Percentiles rank a stretch among this genome's conserved stretches.
Evolutionary conservation across 2,888 invertebrate genomes (phyloP).

Genomic region (Rotaria socialis): DNA sequence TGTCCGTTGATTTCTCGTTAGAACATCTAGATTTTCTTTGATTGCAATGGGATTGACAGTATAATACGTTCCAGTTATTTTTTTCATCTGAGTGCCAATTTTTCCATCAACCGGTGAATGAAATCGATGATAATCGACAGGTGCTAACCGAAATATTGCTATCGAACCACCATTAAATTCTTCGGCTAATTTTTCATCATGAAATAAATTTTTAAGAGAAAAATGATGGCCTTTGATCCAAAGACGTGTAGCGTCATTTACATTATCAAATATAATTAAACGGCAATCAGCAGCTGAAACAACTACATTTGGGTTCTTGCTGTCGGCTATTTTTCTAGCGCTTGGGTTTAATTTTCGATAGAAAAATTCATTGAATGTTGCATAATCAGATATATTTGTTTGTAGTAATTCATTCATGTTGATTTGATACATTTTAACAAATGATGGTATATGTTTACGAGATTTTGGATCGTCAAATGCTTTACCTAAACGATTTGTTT

Average conservation of each 20-base stretch:
- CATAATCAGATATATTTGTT: neutral
- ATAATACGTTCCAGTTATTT: slow-evolving; percentile 78
- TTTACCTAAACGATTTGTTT: slow-evolving; percentile 9
- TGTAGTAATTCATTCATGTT: neutral
- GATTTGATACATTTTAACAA: slow-evolving; percentile 28
- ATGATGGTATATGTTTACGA: neutral
- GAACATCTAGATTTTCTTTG: slow-evolving; percentile 52
- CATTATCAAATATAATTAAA: slow-evolving; percentile 17
- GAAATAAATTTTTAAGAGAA: slow-evolving; percentile 2
- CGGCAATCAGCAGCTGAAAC: slow-evolving; percentile 28
- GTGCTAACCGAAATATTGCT: slow-evolving; percentile 77
- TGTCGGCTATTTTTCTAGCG: slow-evolving; percentile 69
- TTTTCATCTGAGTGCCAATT: slow-evolving; percentile 74
- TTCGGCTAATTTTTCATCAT: neutral
- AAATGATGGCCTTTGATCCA: neutral
- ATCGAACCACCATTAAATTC: neutral
- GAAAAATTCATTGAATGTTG: slow-evolving; percentile 71
- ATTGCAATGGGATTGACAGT: slow-evolving; percentile 88
- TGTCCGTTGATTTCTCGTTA: slow-evolving; percentile 3
- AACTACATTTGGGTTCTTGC: neutral
- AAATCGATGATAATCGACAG: slow-evolving; percentile 95
- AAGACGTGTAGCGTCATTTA: neutral
- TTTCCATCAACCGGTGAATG: slow-evolving; percentile 85
- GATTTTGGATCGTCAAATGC: slow-evolving; percentile 35
- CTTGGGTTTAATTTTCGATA: slow-evolving; percentile 74